A percentile compares a stretch with the other conserved stretches of the same genome.
These are phyloP conservation scores for Drosophila sp. DNA, from an alignment of 1,140 invertebrate species.

Conservation along the genomic window DNA sequence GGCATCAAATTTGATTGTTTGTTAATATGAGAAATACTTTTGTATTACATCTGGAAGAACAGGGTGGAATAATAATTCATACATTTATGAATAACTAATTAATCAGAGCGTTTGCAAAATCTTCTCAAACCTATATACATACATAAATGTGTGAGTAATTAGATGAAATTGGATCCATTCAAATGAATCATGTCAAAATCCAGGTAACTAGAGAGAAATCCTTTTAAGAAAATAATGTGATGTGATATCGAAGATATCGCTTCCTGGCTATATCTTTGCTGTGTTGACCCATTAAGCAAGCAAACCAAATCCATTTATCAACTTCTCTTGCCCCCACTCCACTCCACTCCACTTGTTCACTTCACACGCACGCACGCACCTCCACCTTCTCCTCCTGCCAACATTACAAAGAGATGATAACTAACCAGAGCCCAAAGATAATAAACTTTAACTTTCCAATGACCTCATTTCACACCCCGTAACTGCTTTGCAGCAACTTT, in stretches of 20 bases:
- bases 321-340: conserved; percentile 15
- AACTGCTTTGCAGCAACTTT: conserved; percentile 24
- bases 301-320: conserved; percentile 53
- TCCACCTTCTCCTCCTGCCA: not conserved
- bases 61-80: not conserved
- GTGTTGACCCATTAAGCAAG: conserved; percentile 27
- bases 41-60: not conserved
- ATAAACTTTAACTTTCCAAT: conserved; percentile 49
- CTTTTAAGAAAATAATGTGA: not conserved
- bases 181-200: too few species aligned
- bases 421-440: conserved; percentile 33
- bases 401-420: conserved; percentile 27
- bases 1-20: conserved; percentile 9
- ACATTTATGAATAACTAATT: not conserved
- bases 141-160: too few species aligned
- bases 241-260: not conserved
- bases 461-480: conserved; percentile 44
- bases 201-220: too few species aligned
- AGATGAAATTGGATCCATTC: too few species aligned
- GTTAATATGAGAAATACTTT: conserved; percentile 9
- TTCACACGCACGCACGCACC: conserved; percentile 17
- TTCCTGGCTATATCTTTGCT: conserved; percentile 3
- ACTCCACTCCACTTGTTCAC: conserved; percentile 21
- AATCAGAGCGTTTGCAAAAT: not conserved
- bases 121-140: too few species aligned